Base-by-base conservation (phyloP, 2,797 vertebrate species). In the Falco rusticolus region DNA sequence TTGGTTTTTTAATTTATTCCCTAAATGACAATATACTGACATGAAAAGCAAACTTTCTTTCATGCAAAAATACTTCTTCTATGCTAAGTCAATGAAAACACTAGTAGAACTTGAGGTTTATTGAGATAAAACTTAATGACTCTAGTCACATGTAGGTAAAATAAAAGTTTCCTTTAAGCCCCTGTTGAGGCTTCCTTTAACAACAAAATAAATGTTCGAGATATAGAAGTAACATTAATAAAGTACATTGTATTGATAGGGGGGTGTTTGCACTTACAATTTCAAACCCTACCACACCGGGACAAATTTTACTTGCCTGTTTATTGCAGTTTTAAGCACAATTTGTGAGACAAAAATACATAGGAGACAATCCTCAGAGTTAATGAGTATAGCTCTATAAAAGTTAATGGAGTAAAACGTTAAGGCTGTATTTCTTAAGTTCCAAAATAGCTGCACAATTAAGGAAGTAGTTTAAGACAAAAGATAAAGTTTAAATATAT, bases 331-430 rank as follows among this genome's bases (percentile, higher is more conserved):
- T 94, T 84, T 60, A 94, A 66, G 33, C 54, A 41, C 29, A 75
- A 17, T 91, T 94, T 3, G 0, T 77, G 54, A 85, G 43, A 82
- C 31, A 51, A 81, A 88, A 95, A 14, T 65, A 53, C 25, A 39
- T 72, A 69, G 39, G 31, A 75, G 14, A 87, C 45, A 88, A 84
- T 72, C 20, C n/a, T 84, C 63, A 69, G 5, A 82, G 63, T n/a
- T 94, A 85, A 71, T 77, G 37, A 24, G 16, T 88, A 68, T 11
- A 86, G 56, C 16, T 68, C 74, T 45, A 78, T 89, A 82, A 92
- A 91, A 95, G 31, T 91, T 95, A 94, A 84, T 84, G 85, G 53
- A 84, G 31, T 75, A 79, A 94, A 84, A 71, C 8, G 2, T 76
- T 91, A 69, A 66, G 48, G 28, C 24, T 72, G 5, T 89, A 86